A percentile compares a stretch with the other conserved stretches of the same genome.
Evolutionary conservation across 2,113 vertebrate species (phyloP).

Genomic region (Ifrita kowaldi): DNA sequence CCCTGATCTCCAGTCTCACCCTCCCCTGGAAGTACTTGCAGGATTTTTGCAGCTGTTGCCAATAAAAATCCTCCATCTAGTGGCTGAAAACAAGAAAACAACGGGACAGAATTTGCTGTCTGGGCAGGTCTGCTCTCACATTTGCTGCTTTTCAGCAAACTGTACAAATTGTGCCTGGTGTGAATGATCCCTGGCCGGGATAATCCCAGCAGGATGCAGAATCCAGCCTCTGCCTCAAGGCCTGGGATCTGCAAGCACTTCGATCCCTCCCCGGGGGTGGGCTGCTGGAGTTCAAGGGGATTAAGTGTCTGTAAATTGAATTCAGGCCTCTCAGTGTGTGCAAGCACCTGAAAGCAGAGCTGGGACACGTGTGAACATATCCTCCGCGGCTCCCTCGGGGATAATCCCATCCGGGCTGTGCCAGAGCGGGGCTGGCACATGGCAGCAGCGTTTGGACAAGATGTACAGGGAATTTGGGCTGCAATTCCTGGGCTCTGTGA

Average conservation of each 20-base stretch:
- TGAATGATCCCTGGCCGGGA: not conserved
- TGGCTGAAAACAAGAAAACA: not conserved
- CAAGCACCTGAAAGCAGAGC: not conserved
- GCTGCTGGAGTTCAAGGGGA: not conserved
- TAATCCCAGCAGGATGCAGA: not conserved
- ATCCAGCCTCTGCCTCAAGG: not conserved
- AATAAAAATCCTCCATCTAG: not conserved
- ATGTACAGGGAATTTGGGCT: not conserved
- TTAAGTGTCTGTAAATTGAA: not conserved
- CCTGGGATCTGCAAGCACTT: not conserved
- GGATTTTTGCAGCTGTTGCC: not conserved
- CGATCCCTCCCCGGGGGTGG: fast-evolving
- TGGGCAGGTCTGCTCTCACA: fast-evolving
- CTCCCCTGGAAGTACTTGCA: not conserved
- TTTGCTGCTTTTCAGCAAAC: not conserved
- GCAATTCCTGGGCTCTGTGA: not conserved
- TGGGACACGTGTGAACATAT: not conserved
- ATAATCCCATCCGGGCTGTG: not conserved
- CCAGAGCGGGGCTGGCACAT: not conserved
- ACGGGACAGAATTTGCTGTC: fast-evolving
- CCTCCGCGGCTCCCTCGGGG: not conserved
- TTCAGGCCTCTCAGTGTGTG: not conserved
- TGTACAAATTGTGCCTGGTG: not conserved
- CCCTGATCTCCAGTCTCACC: fast-evolving
- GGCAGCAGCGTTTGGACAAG: not conserved